Base-by-base conservation (phyloP, 2,888 invertebrate genomes). In the Apantesis nais region DNA sequence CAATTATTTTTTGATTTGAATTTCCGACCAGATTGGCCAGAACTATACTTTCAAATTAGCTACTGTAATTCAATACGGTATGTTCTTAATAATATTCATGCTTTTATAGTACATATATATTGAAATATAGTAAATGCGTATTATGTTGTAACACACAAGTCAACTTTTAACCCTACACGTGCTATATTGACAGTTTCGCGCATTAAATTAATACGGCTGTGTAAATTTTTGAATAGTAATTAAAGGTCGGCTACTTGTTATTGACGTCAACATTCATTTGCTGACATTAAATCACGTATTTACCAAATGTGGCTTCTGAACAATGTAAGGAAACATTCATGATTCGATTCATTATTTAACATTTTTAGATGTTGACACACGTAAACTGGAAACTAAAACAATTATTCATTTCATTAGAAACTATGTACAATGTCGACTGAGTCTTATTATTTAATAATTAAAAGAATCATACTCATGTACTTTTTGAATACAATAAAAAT, bases 281-380 rank as follows among this genome's bases (percentile, higher is more conserved):
- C 44, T 78, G 79, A 76, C 78, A 81, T 79, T 81, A 79, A 79
- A 81, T 78, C 76, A 78, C 73, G 58, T 74, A 76, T 77, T 75
- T 76, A 80, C 77, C 81, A 71, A 78, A 75, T 77, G 74, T 75
- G 74, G 75, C 41, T 22, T n/a, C 29, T 68, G 61, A 73, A 73
- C 64, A 34, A 66, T 58, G 58, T 66, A 29, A 39, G 39, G 55
- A 58, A 29, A n/a, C 7, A 55, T 66, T 39, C 11, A 39, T 19
- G n/a, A 66, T 29, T 25, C 12, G 39, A 25, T 34, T 44, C 34
- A 48, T 65, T 31, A 34, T 16, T 31, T 11, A 65, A 65, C 31
- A 52, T 63, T 31, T 63, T 19, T 44, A 44, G 31, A 22, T 9
- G 8, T 55, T 55, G 25, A 63, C 25, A 25, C 41, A 63, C 41